Conservation (phyloP, 2,888 invertebrate genomes). For the Auanema freiburgensis region DNA sequence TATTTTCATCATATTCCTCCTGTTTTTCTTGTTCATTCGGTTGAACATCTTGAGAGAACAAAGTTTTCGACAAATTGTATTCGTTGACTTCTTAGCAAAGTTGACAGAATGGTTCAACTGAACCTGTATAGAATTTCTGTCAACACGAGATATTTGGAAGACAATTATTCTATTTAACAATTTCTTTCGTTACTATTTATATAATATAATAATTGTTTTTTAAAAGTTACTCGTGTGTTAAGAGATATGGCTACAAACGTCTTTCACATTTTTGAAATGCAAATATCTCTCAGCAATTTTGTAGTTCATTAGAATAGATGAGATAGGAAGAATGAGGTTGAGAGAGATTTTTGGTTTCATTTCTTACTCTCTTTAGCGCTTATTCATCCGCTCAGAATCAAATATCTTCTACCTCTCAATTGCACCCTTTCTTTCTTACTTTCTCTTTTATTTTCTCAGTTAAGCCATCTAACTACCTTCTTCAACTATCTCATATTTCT, state of each 20-base stretch:
- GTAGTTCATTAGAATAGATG: too few relatives aligned
- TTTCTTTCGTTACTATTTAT: too few relatives aligned
- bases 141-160: too few relatives aligned
- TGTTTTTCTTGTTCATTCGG: not conserved
- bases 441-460: conserved; percentile 14
- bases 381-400: conserved; percentile 11
- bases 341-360: too few relatives aligned
- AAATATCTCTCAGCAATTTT: too few relatives aligned
- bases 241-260: conserved; percentile 1
- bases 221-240: not conserved
- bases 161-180: too few relatives aligned
- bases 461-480: conserved; percentile 28
- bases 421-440: conserved; percentile 9
- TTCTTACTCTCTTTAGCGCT: conserved; percentile 9
- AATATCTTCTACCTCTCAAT: conserved; percentile 19
- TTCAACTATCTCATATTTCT: conserved; percentile 6
- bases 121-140: too few relatives aligned
- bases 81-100: too few relatives aligned
- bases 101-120: too few relatives aligned
- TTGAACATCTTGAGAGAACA: not conserved
- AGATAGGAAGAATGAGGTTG: too few relatives aligned
- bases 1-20: not conserved
- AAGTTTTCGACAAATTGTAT: not conserved
- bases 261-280: conserved; percentile 8
- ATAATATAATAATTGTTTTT: not conserved